Evolutionary conservation across 2,888 invertebrate species (phyloP), one percentile per base, ranked within the genome.

Genomic region (Agrochola macilenta): DNA sequence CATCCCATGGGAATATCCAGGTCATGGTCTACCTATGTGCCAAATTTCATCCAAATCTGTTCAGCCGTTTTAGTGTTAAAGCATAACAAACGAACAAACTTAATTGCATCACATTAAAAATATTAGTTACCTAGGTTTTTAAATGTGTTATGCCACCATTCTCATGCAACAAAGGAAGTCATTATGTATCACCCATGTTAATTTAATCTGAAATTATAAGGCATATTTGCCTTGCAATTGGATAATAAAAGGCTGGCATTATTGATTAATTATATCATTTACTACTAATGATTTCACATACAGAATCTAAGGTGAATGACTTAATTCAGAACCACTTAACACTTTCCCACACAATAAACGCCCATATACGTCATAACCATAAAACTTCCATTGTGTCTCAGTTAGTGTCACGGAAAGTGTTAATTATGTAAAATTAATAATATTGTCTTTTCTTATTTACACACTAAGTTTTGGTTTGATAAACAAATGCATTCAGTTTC

Each of bases 401-500:
- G 20, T 52, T 8, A 52, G 52, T 52, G 52, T 52, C 0, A 8
- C 3, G 9, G 23, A 52, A 8, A 52, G 23, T 49, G 17, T 35
- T 52, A 52, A 43, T 30, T 30, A 69, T 11, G 23, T 77, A 46
- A 57, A 23, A 49, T 52, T 52, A 75, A n/a, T n/a, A n/a, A n/a
- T n/a, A 83, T 71, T 75, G 84, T 82, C 66, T 79, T 60, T 75
- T 63, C 39, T 5, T 74, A 52, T 17, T 20, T 20, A 60, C 12
- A 66, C n/a, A 58, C 46, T 58, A 20, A 61, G 49, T 46, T 54
- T 39, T 12, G 58, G 52, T 66, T 77, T 65, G 60, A 52, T 23
- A 82, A 58, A 71, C 46, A 43, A 26, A 64, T 70, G n/a, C n/a
- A 35, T 52, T 66, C 20, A 49, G 20, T 52, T 72, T 46, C 11